A percentile compares a stretch with the other conserved stretches of the same genome.
Evolutionary conservation across 2,888 invertebrate species (phyloP).

Genomic region (Dysmachus trigonus): DNA sequence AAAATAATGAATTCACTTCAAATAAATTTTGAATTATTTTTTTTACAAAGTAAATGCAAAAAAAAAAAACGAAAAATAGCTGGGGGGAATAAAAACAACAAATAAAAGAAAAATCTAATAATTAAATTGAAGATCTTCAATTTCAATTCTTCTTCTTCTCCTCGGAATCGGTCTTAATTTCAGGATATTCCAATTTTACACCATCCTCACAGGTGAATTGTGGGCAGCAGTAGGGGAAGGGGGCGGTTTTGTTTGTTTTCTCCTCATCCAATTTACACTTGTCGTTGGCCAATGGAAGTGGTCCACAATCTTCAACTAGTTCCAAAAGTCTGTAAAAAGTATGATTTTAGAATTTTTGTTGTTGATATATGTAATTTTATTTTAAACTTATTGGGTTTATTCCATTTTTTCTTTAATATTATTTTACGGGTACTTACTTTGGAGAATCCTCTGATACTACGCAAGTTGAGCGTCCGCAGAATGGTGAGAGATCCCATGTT

Average conservation of each 20-base stretch:
- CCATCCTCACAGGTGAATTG: slow-evolving; percentile 86
- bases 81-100: background rate
- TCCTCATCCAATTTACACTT: slow-evolving; percentile 87
- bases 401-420: background rate
- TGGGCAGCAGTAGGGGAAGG: slow-evolving; percentile 88
- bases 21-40: too few species aligned
- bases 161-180: slow-evolving; percentile 69
- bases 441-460: slow-evolving; percentile 79
- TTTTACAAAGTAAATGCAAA: background rate
- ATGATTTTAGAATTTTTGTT: too few species aligned
- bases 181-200: slow-evolving; percentile 85
- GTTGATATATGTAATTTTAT: background rate
- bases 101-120: background rate
- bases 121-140: background rate
- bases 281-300: slow-evolving; percentile 84
- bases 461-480: slow-evolving; percentile 92
- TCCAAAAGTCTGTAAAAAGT: slow-evolving; percentile 72
- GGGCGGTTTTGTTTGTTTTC: slow-evolving; percentile 88
- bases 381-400: background rate
- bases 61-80: background rate
- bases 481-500: slow-evolving; percentile 86
- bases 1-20: too few species aligned
- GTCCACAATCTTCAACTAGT: slow-evolving; percentile 89
- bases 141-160: slow-evolving; percentile 52
- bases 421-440: slow-evolving; percentile 56